Evolutionary conservation across 37 sponge, comb jelly and placozoan species (phyloP).

Genomic region (Agelas oroides): DNA sequence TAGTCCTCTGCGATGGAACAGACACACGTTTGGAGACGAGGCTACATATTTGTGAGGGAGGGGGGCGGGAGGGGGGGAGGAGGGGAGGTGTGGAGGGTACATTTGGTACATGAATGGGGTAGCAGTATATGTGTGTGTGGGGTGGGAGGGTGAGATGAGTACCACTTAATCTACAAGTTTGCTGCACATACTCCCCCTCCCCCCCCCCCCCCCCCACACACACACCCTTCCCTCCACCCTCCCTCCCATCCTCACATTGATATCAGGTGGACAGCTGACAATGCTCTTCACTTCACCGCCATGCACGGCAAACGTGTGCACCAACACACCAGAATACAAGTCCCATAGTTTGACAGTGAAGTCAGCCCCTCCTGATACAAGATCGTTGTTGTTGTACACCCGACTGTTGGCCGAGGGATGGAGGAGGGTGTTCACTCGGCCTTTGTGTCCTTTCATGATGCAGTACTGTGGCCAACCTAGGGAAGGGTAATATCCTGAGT

Average conservation of each 20-base stretch:
- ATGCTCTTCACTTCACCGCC: conserved; percentile 79
- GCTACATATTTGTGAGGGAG: conserved; percentile 43
- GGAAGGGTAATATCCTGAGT: neutral
- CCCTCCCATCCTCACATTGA: conserved; percentile 60
- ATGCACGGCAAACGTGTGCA: conserved; percentile 85
- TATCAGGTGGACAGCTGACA: conserved; percentile 74
- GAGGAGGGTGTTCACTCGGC: conserved; percentile 80
- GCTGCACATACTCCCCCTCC: no score
- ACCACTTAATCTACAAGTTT: no score
- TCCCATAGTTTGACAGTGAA: conserved; percentile 95
- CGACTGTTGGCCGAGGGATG: conserved; percentile 74
- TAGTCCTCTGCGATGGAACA: conserved; percentile 89
- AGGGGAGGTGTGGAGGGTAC: no score
- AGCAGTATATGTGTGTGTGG: neutral
- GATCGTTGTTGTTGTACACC: conserved; percentile 66
- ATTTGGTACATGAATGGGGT: no score
- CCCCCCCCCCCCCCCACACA: no score
- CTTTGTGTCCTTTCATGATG: conserved; percentile 76
- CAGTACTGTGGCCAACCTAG: conserved; percentile 86
- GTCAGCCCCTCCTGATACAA: conserved; percentile 90
- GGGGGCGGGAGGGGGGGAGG: neutral
- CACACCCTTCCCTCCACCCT: no score
- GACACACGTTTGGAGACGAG: conserved; percentile 82
- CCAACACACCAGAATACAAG: conserved; percentile 71
- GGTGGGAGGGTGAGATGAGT: neutral